Evolutionary conservation across 2,888 invertebrate genomes (phyloP).

Genomic region (Leptodirus hochenwartii): DNA sequence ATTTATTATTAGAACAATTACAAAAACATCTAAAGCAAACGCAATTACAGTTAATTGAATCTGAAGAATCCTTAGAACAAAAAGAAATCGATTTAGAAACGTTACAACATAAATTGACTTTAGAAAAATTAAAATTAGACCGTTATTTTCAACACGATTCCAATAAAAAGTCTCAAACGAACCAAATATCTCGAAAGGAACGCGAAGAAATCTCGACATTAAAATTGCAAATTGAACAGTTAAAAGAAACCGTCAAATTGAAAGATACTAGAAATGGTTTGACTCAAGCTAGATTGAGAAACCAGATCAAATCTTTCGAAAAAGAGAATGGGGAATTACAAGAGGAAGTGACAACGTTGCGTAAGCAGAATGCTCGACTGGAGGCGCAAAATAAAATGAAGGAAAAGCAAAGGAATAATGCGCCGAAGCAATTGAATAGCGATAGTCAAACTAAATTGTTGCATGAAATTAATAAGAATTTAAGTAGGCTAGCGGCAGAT

Average conservation of each 20-base stretch:
- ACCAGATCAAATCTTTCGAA: slow-evolving; percentile 53
- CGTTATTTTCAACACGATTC: too few relatives aligned
- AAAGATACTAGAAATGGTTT: slow-evolving; percentile 58
- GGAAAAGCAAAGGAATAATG: slow-evolving; percentile 31
- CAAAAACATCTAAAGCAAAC: too few relatives aligned
- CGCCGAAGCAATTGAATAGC: too few relatives aligned
- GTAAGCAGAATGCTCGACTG: slow-evolving; percentile 44
- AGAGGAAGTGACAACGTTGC: slow-evolving; percentile 46
- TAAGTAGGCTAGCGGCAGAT: slow-evolving; percentile 29
- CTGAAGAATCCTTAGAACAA: too few relatives aligned
- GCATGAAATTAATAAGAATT: slow-evolving; percentile 52
- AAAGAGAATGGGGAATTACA: slow-evolving; percentile 47
- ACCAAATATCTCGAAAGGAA: slow-evolving; percentile 45
- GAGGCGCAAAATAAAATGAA: slow-evolving; percentile 38
- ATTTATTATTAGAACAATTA: too few relatives aligned
- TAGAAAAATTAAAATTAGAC: too few relatives aligned
- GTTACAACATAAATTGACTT: too few relatives aligned
- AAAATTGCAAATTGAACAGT: slow-evolving; percentile 42
- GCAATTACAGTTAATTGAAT: too few relatives aligned
- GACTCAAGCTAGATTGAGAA: slow-evolving; percentile 50
- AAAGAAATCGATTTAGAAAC: slow-evolving; percentile 32
- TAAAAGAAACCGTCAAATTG: slow-evolving; percentile 47
- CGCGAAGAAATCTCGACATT: slow-evolving; percentile 47
- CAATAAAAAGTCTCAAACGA: slow-evolving; percentile 50
- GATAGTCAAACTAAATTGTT: slow-evolving; percentile 51